Percentiles rank a stretch among this genome's conserved stretches.
These are phyloP conservation scores for Aphrophora alni DNA, from an alignment of 2,888 invertebrate genomes.

Conservation along the genomic window DNA sequence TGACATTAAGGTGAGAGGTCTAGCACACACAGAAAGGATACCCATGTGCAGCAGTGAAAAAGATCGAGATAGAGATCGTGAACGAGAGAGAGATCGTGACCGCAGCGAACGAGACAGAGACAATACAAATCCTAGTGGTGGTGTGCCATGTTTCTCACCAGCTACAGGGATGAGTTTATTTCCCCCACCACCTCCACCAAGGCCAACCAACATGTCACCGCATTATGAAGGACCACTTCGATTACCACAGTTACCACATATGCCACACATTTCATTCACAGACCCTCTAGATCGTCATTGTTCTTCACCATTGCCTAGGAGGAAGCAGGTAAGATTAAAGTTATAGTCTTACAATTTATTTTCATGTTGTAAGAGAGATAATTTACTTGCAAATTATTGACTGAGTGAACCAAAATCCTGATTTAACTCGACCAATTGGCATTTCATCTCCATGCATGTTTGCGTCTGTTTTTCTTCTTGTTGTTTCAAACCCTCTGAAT, in stretches of 20 bases:
- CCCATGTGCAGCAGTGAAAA: slow-evolving; percentile 57
- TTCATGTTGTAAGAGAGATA: neutral
- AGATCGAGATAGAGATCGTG: slow-evolving; percentile 50
- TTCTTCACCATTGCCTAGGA: slow-evolving; percentile 79
- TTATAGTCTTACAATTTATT: neutral
- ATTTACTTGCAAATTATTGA: no score
- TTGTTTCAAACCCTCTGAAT: no score
- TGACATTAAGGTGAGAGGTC: slow-evolving; percentile 70
- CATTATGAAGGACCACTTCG: slow-evolving; percentile 57
- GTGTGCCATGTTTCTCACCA: slow-evolving; percentile 55
- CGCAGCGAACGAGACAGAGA: slow-evolving; percentile 54
- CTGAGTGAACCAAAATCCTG: no score
- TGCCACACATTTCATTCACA: slow-evolving; percentile 61
- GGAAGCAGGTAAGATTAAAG: slow-evolving; percentile 73
- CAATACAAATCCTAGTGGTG: slow-evolving; percentile 53
- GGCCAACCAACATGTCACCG: slow-evolving; percentile 53
- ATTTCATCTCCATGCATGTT: no score
- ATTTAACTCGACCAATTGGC: no score
- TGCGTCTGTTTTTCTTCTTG: no score
- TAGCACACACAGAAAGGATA: slow-evolving; percentile 65
- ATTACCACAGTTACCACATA: slow-evolving; percentile 57
- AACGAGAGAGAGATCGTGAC: slow-evolving; percentile 14
- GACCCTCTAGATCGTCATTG: slow-evolving; percentile 60
- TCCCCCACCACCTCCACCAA: slow-evolving; percentile 54
- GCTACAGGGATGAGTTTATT: slow-evolving; percentile 51